Evolutionary conservation across 1,140 invertebrate genomes (phyloP).

Genomic region (Oedothorax gibbosus): DNA sequence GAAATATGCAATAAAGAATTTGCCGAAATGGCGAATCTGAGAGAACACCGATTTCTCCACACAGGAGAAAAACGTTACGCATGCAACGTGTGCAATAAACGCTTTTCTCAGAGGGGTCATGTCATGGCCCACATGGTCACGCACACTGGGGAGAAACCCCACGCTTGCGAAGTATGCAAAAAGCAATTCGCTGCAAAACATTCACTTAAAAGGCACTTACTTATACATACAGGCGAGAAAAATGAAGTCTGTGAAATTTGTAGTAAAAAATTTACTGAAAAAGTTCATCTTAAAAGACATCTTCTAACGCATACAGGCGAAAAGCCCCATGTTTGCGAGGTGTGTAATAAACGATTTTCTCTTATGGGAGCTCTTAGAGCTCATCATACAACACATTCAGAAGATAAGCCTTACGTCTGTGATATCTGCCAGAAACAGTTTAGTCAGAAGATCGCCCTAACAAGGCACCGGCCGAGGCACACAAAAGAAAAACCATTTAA

Average conservation of each 20-base stretch:
- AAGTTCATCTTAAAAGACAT: neutral
- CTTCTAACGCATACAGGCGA: neutral
- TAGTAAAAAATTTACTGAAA: neutral
- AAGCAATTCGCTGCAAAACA: neutral
- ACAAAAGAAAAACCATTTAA: too few species aligned
- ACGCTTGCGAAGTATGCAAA: neutral
- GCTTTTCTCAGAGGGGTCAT: neutral
- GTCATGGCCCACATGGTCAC: too few species aligned
- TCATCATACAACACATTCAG: too few species aligned
- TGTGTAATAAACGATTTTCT: neutral
- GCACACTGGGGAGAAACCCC: neutral
- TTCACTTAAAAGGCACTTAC: neutral
- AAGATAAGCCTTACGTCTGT: too few species aligned
- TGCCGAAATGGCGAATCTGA: neutral
- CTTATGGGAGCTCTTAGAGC: neutral
- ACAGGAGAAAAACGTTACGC: neutral
- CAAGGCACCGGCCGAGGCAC: too few species aligned
- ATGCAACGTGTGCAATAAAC: neutral
- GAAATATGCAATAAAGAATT: conserved; percentile 2
- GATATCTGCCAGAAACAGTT: too few species aligned
- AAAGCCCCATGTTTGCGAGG: neutral
- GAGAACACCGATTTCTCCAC: neutral
- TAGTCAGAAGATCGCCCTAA: too few species aligned
- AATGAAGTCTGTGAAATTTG: neutral
- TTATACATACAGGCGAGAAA: neutral